Evolutionary conservation across 2,888 invertebrate species (phyloP).

Genomic region (Electrophaes corylata): DNA sequence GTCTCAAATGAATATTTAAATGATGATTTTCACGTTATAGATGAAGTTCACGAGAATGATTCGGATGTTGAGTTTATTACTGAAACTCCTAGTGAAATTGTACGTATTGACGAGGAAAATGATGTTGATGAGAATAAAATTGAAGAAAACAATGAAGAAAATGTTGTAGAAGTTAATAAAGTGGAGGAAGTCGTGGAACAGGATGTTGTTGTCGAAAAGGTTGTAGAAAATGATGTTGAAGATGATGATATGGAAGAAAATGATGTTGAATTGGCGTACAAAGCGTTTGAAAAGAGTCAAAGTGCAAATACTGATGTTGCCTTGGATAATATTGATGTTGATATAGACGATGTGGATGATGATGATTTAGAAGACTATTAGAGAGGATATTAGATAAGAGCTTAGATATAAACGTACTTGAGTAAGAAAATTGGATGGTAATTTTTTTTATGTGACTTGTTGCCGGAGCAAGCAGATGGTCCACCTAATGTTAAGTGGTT

Average conservation of each 20-base stretch:
- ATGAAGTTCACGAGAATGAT: constrained; percentile 33
- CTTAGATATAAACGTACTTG: background rate
- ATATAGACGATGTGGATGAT: constrained; percentile 45
- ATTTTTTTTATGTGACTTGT: too few relatives aligned
- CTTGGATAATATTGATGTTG: constrained; percentile 33
- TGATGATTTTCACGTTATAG: constrained; percentile 31
- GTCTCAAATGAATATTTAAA: constrained; percentile 13
- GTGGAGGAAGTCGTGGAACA: background rate
- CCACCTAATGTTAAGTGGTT: too few relatives aligned
- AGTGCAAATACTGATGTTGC: constrained; percentile 15
- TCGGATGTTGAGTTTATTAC: constrained; percentile 19
- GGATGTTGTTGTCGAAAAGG: background rate
- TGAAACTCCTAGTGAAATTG: background rate
- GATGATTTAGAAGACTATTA: constrained; percentile 64
- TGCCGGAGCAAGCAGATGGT: too few relatives aligned
- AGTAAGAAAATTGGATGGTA: too few relatives aligned
- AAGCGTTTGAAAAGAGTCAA: background rate
- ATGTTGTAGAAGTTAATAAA: background rate
- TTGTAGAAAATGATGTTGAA: background rate
- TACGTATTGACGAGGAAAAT: constrained; percentile 4
- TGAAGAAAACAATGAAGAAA: background rate
- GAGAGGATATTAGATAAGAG: background rate
- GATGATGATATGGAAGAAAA: background rate
- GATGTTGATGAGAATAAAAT: background rate
- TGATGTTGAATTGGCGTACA: background rate